Percentiles rank a stretch among this genome's conserved stretches.
These are phyloP conservation scores for Athalia circularis DNA, from an alignment of 2,888 invertebrate species.

Conservation along the genomic window DNA sequence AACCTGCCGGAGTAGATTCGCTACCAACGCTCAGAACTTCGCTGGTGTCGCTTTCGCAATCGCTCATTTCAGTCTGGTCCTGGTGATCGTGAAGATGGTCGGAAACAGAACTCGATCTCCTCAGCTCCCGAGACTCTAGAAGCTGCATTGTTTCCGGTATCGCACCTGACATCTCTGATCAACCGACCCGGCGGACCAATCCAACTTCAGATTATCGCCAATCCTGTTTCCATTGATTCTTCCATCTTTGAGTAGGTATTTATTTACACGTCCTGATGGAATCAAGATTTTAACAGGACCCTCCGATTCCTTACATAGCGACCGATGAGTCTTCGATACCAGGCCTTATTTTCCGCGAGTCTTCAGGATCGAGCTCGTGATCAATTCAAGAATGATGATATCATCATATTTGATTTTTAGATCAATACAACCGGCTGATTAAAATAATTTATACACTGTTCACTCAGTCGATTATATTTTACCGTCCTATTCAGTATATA, in stretches of 20 bases:
- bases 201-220: conserved; percentile 37
- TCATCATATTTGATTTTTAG: too few relatives aligned
- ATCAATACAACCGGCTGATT: too few relatives aligned
- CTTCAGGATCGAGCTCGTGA: background rate
- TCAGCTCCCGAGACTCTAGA: conserved; percentile 5
- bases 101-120: conserved; percentile 43
- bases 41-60: conserved; percentile 78
- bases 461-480: too few relatives aligned
- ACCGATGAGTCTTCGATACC: background rate
- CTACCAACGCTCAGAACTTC: conserved; percentile 90
- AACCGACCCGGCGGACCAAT: background rate
- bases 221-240: conserved; percentile 55
- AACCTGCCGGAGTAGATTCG: conserved; percentile 76
- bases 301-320: conserved; percentile 31
- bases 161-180: conserved; percentile 5
- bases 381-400: too few relatives aligned
- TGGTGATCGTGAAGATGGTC: background rate
- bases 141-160: conserved; percentile 38
- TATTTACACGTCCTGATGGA: too few relatives aligned
- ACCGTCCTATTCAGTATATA: too few relatives aligned
- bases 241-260: too few relatives aligned
- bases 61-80: conserved; percentile 54
- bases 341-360: conserved; percentile 5
- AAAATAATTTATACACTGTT: too few relatives aligned
- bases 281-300: too few relatives aligned